These are phyloP conservation scores for Blastobasis lacticolella DNA, from an alignment of 2,888 invertebrate species.

Conservation along the genomic window DNA sequence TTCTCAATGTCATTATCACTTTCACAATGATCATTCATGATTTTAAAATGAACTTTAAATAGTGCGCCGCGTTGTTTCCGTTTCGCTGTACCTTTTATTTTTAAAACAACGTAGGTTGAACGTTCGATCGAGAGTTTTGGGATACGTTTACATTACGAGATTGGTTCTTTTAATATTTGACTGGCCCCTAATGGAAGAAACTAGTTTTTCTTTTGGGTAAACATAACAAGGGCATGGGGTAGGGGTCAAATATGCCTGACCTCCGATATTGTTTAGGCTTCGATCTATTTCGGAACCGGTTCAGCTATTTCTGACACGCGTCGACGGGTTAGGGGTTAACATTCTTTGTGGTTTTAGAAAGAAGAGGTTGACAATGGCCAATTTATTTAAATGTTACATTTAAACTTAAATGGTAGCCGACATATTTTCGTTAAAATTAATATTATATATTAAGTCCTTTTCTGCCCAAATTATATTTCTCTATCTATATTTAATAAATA, in stretches of 20 bases:
- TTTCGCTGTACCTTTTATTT: too few relatives aligned
- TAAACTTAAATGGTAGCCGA: too few relatives aligned
- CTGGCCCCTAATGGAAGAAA: constrained; percentile 16
- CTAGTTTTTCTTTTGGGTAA: constrained; percentile 2
- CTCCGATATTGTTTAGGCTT: constrained; percentile 4
- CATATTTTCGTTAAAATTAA: too few relatives aligned
- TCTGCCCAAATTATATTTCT: too few relatives aligned
- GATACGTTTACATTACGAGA: neutral
- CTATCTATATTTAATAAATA: too few relatives aligned
- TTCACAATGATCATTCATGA: constrained; percentile 53
- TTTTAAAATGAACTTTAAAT: constrained; percentile 20
- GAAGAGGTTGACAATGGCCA: too few relatives aligned
- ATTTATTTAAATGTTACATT: too few relatives aligned
- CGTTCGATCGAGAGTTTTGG: neutral
- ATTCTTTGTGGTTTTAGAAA: too few relatives aligned
- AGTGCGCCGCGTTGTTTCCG: too few relatives aligned
- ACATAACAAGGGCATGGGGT: constrained; percentile 2
- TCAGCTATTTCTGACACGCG: constrained; percentile 17
- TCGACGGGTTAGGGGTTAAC: constrained; percentile 8
- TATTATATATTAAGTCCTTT: too few relatives aligned
- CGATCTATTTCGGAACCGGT: constrained; percentile 9
- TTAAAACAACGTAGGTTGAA: too few relatives aligned
- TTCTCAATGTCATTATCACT: constrained; percentile 74
- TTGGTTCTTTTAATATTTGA: constrained; percentile 10
- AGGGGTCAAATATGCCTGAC: constrained; percentile 10